Evolutionary conservation across 2,113 vertebrate species (phyloP), one percentile per base, ranked within the genome.

Genomic region (Gnathochromis pfefferi): DNA sequence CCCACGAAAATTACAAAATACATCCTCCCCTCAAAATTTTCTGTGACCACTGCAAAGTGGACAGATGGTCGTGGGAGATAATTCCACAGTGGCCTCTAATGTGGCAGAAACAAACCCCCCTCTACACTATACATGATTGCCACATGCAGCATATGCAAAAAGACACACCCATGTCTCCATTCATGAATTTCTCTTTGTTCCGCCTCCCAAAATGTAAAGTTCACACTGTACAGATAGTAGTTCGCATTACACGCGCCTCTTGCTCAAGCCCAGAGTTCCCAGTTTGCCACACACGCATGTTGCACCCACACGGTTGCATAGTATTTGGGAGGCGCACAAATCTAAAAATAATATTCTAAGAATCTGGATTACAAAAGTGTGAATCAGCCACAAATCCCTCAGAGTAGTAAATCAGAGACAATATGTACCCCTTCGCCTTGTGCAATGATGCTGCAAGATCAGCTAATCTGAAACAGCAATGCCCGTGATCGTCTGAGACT

Each of bases 181-280:
- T 96, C 94, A 95, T 93, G 87, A 92, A 60, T 91, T 93, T 89
- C 85, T 85, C 70, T 70, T 16, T 57, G 73, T 88, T 70, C 81
- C 45, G 3, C 85, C 58, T 70, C 89, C 80, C 31, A 83, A 83
- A 86, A 90, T 87, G 88, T 93, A 92, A 85, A 92, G 89, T 90
- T 81, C 87, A 81, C 38, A 80, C 28, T 80, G 33, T 63, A 11
- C 57, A 75, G 16, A 75, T 26, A 21, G 11, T n/a, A 13, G 7
- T 55, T n/a, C 83, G 12, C 35, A 81, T 53, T 65, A 68, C 63
- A 54, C n/a, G 16, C 19, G 5, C 14, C 51, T 80, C 84, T 95
- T 94, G 92, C 94, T 83, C 89, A 94, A 95, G 5, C 11, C 75
- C 13, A 38, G 75, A 91, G 47, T 94, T 94, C 86, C 92, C 80